phyloP scores from a whole-genome alignment of 2,113 vertebrate species.

The Talpa occidentalis region DNA sequence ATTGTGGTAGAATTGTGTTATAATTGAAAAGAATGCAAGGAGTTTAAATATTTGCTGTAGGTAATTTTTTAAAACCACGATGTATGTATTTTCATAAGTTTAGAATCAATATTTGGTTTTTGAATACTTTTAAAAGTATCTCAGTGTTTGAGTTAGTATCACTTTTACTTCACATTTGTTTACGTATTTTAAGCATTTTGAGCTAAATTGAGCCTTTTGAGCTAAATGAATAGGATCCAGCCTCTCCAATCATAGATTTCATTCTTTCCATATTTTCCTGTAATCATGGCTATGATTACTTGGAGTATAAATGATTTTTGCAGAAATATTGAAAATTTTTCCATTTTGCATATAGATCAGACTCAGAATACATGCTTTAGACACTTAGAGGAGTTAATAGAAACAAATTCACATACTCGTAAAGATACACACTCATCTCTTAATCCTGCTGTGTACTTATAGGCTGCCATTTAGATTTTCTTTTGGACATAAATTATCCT shows the following conservation, averaged over 20 bases:
- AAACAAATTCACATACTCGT: fast-evolving
- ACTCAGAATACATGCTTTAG: not conserved
- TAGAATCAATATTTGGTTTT: not conserved
- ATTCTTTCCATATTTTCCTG: not conserved
- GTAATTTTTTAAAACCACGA: not conserved
- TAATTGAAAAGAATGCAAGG: not conserved
- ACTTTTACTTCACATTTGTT: not conserved
- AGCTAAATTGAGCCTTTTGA: not conserved
- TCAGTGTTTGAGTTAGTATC: not conserved
- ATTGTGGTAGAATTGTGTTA: not conserved
- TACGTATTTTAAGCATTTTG: slow-evolving; percentile 1
- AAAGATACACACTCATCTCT: fast-evolving
- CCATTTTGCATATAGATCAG: not conserved
- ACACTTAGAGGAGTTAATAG: not conserved
- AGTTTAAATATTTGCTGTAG: not conserved
- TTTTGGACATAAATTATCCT: not conserved
- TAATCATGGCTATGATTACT: not conserved
- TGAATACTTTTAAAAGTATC: slow-evolving; percentile 13
- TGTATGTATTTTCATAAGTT: not conserved
- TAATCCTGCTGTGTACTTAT: not conserved
- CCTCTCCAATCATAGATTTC: not conserved
- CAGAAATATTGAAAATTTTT: not conserved
- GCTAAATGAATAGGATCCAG: not conserved
- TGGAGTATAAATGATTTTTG: not conserved
- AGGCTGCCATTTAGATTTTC: not conserved